Evolutionary conservation across 1,140 invertebrate genomes (phyloP).

Genomic region (Stratiolaelaps scimitus): DNA sequence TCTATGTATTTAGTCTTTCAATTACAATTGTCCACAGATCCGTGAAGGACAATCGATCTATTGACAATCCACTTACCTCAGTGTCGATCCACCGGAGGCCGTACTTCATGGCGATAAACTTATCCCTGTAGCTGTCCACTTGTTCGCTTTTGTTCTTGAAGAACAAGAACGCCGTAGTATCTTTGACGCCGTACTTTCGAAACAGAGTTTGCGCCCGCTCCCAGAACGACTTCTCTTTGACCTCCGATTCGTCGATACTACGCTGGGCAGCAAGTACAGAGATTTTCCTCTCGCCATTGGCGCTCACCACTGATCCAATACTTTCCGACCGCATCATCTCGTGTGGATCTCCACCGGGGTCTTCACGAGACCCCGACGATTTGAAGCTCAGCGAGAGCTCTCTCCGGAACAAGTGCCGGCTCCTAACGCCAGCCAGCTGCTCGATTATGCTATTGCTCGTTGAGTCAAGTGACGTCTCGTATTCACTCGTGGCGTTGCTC

Average conservation of each 20-base stretch:
- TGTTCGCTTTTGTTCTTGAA: not conserved
- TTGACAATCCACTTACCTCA: constrained; percentile 17
- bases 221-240: constrained; percentile 19
- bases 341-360: not conserved
- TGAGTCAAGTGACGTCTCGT: not conserved
- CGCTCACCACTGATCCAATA: not conserved
- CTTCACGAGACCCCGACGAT: not conserved
- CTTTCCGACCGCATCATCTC: not conserved
- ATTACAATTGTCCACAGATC: too few species aligned
- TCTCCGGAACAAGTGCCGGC: not conserved
- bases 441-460: not conserved
- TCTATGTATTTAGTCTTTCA: too few species aligned
- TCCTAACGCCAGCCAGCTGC: not conserved
- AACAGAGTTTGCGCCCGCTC: constrained; percentile 4
- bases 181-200: not conserved
- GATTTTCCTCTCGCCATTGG: not conserved
- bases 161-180: constrained; percentile 2
- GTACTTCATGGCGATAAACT: constrained; percentile 20
- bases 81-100: constrained; percentile 12
- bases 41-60: too few species aligned
- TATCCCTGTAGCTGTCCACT: constrained; percentile 13
- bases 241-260: not conserved
- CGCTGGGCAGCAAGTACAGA: not conserved
- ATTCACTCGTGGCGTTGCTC: not conserved
- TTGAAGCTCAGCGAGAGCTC: not conserved